phyloP scores from a whole-genome alignment of 2,888 invertebrate genomes.

The Andricus quercusramuli region DNA sequence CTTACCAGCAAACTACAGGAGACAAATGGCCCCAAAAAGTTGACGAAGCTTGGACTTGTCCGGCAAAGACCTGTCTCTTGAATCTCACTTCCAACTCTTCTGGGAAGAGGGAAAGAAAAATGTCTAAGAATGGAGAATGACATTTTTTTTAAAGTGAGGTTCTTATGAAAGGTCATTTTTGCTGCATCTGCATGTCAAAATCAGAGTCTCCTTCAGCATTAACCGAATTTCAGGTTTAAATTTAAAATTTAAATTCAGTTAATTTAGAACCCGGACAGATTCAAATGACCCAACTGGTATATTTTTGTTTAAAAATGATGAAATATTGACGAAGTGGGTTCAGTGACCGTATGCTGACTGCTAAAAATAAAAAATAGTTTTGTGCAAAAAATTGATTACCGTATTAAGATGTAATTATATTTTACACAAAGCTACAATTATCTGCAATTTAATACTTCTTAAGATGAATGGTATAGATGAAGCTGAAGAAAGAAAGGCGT shows the following conservation, averaged over 20 bases:
- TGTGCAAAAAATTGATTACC: neutral
- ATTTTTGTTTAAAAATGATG: no score
- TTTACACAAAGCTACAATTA: conserved; percentile 2
- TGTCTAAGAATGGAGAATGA: no score
- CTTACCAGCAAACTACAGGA: conserved; percentile 53
- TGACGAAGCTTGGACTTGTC: conserved; percentile 50
- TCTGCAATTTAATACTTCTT: neutral
- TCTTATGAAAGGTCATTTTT: no score
- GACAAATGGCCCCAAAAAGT: conserved; percentile 61
- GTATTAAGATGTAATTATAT: conserved; percentile 14
- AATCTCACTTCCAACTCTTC: neutral
- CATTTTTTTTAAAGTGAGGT: no score
- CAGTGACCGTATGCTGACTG: neutral
- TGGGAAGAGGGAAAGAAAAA: no score
- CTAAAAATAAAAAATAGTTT: neutral
- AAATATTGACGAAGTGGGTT: neutral
- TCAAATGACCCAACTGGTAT: no score
- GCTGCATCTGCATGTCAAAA: no score
- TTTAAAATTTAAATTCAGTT: no score
- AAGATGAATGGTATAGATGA: conserved; percentile 25
- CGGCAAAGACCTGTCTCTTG: conserved; percentile 31
- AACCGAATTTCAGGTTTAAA: no score
- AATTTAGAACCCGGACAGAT: no score
- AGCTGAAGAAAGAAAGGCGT: conserved; percentile 36
- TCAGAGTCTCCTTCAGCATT: no score